phyloP scores from a whole-genome alignment of 2,888 invertebrate genomes.

The Ellobium chinense region DNA sequence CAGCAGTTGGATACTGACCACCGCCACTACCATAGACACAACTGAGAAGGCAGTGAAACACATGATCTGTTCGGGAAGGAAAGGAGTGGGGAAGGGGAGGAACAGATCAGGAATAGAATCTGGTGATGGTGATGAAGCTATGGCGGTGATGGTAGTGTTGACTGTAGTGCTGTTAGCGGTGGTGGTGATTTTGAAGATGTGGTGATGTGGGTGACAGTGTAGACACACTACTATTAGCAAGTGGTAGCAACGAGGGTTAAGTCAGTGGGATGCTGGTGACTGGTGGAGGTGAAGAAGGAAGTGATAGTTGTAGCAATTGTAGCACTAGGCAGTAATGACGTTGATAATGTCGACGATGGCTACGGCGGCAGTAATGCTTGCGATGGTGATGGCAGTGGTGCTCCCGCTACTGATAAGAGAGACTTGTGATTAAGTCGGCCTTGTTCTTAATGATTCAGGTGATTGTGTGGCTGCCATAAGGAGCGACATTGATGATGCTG shows the following conservation, averaged over 20 bases:
- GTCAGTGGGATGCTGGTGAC: background rate
- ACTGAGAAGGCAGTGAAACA: slow-evolving; percentile 79
- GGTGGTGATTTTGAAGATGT: background rate
- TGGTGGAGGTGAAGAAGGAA: background rate
- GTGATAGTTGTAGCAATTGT: background rate
- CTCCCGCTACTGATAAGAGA: background rate
- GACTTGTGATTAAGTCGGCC: too few species aligned
- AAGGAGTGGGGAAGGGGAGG: background rate
- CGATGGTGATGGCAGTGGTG: background rate
- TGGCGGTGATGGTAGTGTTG: background rate
- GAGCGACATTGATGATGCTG: too few species aligned
- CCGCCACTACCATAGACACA: slow-evolving; percentile 78
- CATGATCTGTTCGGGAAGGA: slow-evolving; percentile 75
- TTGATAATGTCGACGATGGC: background rate
- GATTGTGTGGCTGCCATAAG: too few species aligned
- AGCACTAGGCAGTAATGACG: background rate
- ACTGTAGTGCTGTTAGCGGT: background rate
- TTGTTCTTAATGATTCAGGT: too few species aligned
- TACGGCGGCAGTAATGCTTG: background rate
- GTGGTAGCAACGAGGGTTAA: background rate
- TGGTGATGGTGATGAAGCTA: background rate
- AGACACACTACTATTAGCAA: background rate
- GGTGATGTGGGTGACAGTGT: background rate
- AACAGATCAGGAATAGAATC: background rate
- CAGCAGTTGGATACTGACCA: slow-evolving; percentile 79